Evolutionary conservation across 1,140 invertebrate genomes (phyloP).

Genomic region (Colletes gigas): DNA sequence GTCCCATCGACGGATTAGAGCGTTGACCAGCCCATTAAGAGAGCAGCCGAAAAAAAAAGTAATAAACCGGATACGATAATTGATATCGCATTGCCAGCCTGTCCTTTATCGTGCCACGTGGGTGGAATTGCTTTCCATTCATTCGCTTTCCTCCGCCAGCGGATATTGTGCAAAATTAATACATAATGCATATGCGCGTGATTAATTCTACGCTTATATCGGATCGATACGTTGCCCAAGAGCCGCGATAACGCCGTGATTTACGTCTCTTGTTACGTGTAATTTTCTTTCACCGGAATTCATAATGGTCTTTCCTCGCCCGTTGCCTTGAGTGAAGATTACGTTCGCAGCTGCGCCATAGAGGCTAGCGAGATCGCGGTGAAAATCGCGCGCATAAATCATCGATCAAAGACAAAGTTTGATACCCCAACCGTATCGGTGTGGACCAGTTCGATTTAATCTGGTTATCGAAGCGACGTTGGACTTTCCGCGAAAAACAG

Average conservation of each 20-base stretch:
- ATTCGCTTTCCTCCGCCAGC: constrained; percentile 39
- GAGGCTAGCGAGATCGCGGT: neutral
- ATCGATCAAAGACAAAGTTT: no score
- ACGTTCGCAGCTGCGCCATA: no score
- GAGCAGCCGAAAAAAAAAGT: constrained; percentile 32
- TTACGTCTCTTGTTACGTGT: constrained; percentile 24
- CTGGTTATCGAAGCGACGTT: no score
- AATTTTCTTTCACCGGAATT: constrained; percentile 10
- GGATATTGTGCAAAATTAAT: constrained; percentile 57
- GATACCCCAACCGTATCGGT: no score
- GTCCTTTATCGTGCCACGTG: constrained; percentile 67
- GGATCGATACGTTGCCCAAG: constrained; percentile 31
- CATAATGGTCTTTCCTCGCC: neutral
- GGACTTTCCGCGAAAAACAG: no score
- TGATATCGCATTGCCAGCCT: constrained; percentile 66
- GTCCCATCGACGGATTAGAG: no score
- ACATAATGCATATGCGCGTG: constrained; percentile 45
- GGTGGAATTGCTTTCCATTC: constrained; percentile 66
- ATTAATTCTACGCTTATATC: constrained; percentile 41
- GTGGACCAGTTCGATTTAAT: no score
- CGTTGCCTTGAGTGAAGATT: neutral
- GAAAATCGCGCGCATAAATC: constrained; percentile 40
- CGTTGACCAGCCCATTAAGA: neutral
- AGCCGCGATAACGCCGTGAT: constrained; percentile 30
- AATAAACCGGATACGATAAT: constrained; percentile 74